Evolutionary conservation across 2,888 invertebrate species (phyloP).

Genomic region (Perizoma flavofasciatum): DNA sequence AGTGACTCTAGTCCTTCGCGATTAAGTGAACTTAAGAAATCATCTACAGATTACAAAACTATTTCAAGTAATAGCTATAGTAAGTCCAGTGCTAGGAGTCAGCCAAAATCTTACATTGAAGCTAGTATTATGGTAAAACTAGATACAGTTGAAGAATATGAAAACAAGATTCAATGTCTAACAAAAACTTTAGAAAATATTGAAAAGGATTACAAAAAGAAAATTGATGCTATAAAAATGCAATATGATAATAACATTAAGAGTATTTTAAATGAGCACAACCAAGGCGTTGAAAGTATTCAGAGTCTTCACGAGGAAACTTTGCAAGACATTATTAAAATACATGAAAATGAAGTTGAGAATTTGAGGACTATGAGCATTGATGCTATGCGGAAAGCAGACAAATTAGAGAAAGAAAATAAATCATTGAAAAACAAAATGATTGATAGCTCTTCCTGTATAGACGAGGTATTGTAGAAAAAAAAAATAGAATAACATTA

Average conservation of each 20-base stretch:
- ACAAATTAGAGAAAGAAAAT: slow-evolving; percentile 71
- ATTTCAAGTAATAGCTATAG: slow-evolving; percentile 36
- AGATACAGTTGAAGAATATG: slow-evolving; percentile 56
- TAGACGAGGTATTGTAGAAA: slow-evolving; percentile 54
- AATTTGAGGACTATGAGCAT: slow-evolving; percentile 74
- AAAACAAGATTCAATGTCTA: slow-evolving; percentile 58
- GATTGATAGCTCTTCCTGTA: slow-evolving; percentile 37
- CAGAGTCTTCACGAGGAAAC: slow-evolving; percentile 82
- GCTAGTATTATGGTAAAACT: slow-evolving; percentile 55
- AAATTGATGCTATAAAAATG: slow-evolving; percentile 73
- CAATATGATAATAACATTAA: slow-evolving; percentile 82
- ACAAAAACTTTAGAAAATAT: slow-evolving; percentile 61
- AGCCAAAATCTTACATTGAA: slow-evolving; percentile 41
- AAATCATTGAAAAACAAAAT: slow-evolving; percentile 55
- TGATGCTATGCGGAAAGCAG: slow-evolving; percentile 73
- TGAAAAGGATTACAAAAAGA: slow-evolving; percentile 69
- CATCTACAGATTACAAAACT: slow-evolving; percentile 41
- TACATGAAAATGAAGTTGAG: slow-evolving; percentile 81
- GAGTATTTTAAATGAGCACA: slow-evolving; percentile 79
- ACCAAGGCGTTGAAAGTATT: slow-evolving; percentile 80
- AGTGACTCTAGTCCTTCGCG: slow-evolving; percentile 38
- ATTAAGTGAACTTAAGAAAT: slow-evolving; percentile 37
- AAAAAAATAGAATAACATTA: neutral
- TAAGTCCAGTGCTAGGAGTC: slow-evolving; percentile 39
- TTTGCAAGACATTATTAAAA: slow-evolving; percentile 71